Conservation (phyloP, 2,888 invertebrate species). For the Cryptocephalus primarius region DNA sequence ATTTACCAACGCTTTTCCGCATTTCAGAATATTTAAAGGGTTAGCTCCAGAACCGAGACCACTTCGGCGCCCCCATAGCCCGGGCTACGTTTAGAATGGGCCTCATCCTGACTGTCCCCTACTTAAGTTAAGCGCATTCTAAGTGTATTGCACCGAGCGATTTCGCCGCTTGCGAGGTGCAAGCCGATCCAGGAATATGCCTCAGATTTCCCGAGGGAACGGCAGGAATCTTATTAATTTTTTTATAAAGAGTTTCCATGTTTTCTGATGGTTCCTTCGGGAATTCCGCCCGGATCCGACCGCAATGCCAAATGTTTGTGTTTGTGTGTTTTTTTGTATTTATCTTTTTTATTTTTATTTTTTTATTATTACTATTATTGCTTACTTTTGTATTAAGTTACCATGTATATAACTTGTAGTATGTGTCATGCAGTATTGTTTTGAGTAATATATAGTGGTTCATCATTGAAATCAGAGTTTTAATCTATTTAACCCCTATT, state of each 20-base stretch:
- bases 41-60: too few relatives aligned
- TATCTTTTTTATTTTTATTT: slow-evolving; percentile 8
- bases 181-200: slow-evolving; percentile 5
- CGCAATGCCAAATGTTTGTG: slow-evolving; percentile 21
- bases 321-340: too few relatives aligned
- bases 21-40: too few relatives aligned
- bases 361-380: slow-evolving; percentile 9
- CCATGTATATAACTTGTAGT: slow-evolving; percentile 14
- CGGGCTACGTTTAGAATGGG: slow-evolving; percentile 7
- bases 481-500: too few relatives aligned
- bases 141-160: slow-evolving; percentile 13
- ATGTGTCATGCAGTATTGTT: slow-evolving; percentile 9
- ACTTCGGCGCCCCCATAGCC: slow-evolving; percentile 5
- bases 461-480: too few relatives aligned
- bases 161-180: slow-evolving; percentile 10
- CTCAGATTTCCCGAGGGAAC: too few relatives aligned
- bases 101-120: slow-evolving; percentile 3
- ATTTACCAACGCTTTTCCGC: too few relatives aligned
- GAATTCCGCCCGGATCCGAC: slow-evolving; percentile 15
- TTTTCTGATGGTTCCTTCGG: slow-evolving; percentile 7
- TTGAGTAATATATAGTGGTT: not conserved
- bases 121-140: slow-evolving; percentile 4
- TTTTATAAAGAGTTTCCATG: too few relatives aligned
- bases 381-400: slow-evolving; percentile 12
- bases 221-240: too few relatives aligned